Evolutionary conservation across 2,113 vertebrate genomes (phyloP).

Genomic region (Amazona guildingii): DNA sequence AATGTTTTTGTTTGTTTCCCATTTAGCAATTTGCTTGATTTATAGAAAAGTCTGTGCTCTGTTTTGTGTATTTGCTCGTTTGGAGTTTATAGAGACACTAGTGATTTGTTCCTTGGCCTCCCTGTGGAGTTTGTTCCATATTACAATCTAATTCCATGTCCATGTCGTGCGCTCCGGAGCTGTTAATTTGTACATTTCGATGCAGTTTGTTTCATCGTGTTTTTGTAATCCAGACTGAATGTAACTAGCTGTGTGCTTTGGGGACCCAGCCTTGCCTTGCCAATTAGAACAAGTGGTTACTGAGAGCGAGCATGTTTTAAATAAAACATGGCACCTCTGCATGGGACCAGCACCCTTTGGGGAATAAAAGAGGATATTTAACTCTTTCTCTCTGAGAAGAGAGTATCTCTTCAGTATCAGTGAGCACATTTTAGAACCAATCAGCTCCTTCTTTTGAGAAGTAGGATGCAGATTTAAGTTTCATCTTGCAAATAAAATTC

Average conservation of each 20-base stretch:
- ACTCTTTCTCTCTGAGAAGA: constrained; percentile 60
- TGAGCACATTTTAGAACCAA: neutral
- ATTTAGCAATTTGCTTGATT: constrained; percentile 70
- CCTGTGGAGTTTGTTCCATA: constrained; percentile 74
- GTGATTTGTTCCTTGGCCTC: constrained; percentile 73
- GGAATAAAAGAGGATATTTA: constrained; percentile 68
- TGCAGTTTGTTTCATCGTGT: constrained; percentile 81
- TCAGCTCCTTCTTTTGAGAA: neutral
- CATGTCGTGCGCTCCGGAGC: constrained; percentile 69
- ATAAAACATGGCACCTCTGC: constrained; percentile 80
- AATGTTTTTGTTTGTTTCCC: neutral
- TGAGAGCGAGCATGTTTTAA: constrained; percentile 79
- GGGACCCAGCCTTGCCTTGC: constrained; percentile 79
- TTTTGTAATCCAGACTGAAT: constrained; percentile 83
- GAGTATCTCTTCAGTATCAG: neutral
- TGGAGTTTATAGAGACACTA: constrained; percentile 73
- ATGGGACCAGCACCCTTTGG: constrained; percentile 44
- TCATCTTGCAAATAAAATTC: neutral
- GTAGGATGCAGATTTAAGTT: neutral
- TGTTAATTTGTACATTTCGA: constrained; percentile 81
- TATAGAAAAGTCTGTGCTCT: constrained; percentile 65
- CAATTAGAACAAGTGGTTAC: constrained; percentile 84
- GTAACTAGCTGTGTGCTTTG: constrained; percentile 80
- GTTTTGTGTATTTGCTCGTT: constrained; percentile 70
- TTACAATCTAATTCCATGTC: constrained; percentile 76